phyloP scores from a whole-genome alignment of 2,797 vertebrate genomes.

The Taenioides sp. region DNA sequence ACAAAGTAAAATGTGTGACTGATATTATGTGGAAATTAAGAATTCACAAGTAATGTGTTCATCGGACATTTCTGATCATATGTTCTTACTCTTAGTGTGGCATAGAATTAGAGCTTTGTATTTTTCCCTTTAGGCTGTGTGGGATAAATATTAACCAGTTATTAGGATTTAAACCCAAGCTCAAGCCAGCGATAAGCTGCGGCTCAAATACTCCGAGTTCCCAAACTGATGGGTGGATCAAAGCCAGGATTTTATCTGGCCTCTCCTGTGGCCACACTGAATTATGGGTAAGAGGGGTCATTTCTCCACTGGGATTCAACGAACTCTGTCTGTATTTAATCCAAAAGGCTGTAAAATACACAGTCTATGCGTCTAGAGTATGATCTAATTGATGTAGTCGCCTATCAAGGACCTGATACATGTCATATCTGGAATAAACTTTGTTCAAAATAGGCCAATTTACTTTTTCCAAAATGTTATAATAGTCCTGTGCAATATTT shows the following conservation, averaged over 20 bases:
- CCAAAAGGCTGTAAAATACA: background rate
- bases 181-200: slow-evolving; percentile 17
- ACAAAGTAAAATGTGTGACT: too few species aligned
- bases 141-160: background rate
- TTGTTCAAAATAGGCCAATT: too few species aligned
- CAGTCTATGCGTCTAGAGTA: background rate
- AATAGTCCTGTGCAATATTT: background rate
- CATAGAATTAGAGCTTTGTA: too few species aligned
- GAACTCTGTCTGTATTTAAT: background rate
- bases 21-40: too few species aligned
- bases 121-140: too few species aligned
- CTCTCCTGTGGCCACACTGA: slow-evolving; percentile 55
- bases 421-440: too few species aligned
- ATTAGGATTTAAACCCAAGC: slow-evolving; percentile 2
- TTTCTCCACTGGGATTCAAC: slow-evolving; percentile 11
- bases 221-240: slow-evolving; percentile 69
- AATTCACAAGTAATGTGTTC: too few species aligned
- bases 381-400: background rate
- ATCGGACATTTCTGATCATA: too few species aligned
- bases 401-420: too few species aligned
- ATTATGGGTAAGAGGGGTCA: slow-evolving; percentile 45
- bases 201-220: slow-evolving; percentile 42
- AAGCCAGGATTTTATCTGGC: slow-evolving; percentile 73
- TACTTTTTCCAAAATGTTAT: too few species aligned
- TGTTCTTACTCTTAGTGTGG: too few species aligned